Base-by-base conservation (phyloP, 2,888 invertebrate genomes). In the Rhabditoides inermis region DNA sequence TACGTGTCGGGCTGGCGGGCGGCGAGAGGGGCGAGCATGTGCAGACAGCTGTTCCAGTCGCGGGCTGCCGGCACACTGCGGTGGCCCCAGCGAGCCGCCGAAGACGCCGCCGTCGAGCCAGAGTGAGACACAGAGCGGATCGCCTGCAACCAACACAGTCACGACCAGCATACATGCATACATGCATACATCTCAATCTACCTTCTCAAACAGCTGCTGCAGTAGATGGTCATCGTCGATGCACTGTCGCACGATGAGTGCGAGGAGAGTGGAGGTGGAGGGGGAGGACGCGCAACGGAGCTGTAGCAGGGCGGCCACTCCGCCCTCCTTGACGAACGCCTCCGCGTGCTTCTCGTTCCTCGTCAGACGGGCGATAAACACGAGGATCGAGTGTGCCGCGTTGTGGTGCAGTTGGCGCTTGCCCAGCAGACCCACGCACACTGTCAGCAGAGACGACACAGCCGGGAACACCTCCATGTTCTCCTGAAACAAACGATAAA, bases 161-260 rank as follows among this genome's bases (percentile, higher is more conserved):
- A n/a, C n/a, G n/a, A n/a, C n/a, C n/a, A n/a, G n/a, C n/a, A n/a
- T n/a, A n/a, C n/a, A n/a, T n/a, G 3, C 35, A 37, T n/a, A n/a
- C n/a, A n/a, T n/a, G n/a, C n/a, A n/a, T 15, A 15, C 23, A 10
- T 22, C 26, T 28, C 18, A 18, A 12, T 44, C 25, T 12, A 61
- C 45, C 44, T 54, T 45, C 26, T 60, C 54, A 25, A 54, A 51
- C n/a, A 51, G 15, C 22, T 23, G 26, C 3, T 35, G 39, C 15
- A 47, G 35, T 18, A 59, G 36, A 2, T 27, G 39, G 20, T 69
- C 64, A 25, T 63, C 60, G 40, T 72, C 69, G 39, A 70, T 56
- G 46, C 70, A 72, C 18, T 69, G 61, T 26, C 70, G 47, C 22
- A 72, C 39, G 23, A 72, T 63, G 3, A 70, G 44, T 0, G 66